These are phyloP conservation scores for Eulemur coronatus DNA, from an alignment of 2,797 vertebrate species.

Conservation along the genomic window DNA sequence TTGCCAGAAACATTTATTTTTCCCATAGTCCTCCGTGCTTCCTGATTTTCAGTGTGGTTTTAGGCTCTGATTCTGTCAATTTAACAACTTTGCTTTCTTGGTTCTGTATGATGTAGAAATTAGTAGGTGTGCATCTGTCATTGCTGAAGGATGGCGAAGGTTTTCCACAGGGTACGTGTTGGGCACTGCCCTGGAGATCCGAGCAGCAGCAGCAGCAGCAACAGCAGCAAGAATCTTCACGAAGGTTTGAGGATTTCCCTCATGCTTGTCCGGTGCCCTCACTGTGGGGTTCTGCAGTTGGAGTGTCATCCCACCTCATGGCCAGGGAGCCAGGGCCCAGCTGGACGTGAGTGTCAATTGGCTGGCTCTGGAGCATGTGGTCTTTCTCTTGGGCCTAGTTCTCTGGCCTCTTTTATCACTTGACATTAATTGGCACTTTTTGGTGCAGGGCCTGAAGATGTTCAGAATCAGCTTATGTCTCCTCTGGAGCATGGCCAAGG, in stretches of 20 bases:
- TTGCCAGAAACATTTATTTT: not conserved
- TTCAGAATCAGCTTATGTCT: not conserved
- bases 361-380: not conserved
- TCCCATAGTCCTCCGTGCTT: not conserved
- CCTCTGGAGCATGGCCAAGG: not conserved
- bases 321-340: not conserved
- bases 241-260: not conserved
- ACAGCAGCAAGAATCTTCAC: not conserved
- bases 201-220: not conserved
- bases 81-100: not conserved
- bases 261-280: too few species aligned
- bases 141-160: not conserved
- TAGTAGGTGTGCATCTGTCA: not conserved
- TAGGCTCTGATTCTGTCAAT: not conserved
- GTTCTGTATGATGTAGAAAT: not conserved
- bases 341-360: not conserved
- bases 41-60: not conserved
- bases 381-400: not conserved
- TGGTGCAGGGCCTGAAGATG: not conserved
- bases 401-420: not conserved
- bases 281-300: not conserved
- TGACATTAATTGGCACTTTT: rapidly evolving
- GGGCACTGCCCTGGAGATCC: too few species aligned
- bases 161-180: not conserved
- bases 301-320: not conserved